Evolutionary conservation across 2,113 vertebrate genomes (phyloP), one percentile per base, ranked within the genome.

Genomic region (Phrynosoma blainvillii): DNA sequence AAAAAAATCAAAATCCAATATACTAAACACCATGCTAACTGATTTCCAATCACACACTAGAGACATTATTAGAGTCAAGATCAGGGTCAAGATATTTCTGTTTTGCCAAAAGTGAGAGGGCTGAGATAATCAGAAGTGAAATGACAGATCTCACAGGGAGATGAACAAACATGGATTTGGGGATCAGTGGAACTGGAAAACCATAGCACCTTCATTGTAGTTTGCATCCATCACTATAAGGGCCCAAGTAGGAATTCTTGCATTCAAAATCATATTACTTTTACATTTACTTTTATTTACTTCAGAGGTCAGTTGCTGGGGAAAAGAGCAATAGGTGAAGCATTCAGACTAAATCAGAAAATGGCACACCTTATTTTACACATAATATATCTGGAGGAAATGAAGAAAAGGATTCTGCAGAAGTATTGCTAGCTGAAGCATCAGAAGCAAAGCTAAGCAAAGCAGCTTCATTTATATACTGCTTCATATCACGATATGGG

Each of bases 291-390:
- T 62, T 47, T 56, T 10, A 70, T 78, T 79, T 79, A 68, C 62
- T 89, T 89, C 21, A 13, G 82, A 40, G 89, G 68, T 90, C n/a
- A 89, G 68, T 2, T 59, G 86, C 30, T 87, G 70, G n/a, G 84
- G 90, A 36, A 89, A 90, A 23, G 59, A 80, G 47, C 10, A 68
- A 85, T 84, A 4, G 0, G 6, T 59, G 79, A 88, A 0, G 1
- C 6, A 86, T 3, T 65, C 12, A 87, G 78, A 78, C 56, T 77
- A 87, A 79, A 2, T 87, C 1, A 85, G 8, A 2, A 5, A 85
- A 59, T 30, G 83, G 65, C 54, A 12, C 66, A 36, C 12, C 40
- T 52, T 32, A 74, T 86, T 70, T 79, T 40, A 54, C 30, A n/a
- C 9, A 47, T 1, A 73, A 25, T 5, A 85, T 87, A 88, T 20